Conservation (phyloP, 2,113 vertebrate genomes). For the Rostratula benghalensis region DNA sequence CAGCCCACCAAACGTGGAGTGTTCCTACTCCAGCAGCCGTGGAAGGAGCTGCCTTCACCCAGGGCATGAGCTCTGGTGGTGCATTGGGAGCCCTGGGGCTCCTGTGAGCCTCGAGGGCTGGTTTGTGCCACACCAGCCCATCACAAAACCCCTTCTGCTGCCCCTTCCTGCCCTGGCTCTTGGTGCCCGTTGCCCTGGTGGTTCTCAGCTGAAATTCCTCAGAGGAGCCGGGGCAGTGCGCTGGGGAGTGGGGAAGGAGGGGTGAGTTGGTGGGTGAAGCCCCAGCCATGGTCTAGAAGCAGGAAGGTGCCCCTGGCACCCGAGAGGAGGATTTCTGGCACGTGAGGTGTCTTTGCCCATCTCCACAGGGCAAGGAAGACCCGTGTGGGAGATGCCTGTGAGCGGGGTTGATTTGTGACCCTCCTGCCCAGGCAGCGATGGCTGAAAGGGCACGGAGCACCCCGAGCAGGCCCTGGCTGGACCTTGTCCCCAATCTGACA, state of each 20-base stretch:
- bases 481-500: neutral
- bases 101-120: neutral
- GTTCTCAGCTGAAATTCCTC: neutral
- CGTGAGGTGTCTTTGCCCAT: fast-evolving
- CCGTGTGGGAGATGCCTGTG: neutral
- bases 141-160: neutral
- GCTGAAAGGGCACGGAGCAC: neutral
- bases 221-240: neutral
- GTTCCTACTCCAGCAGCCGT: neutral
- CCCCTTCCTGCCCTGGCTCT: neutral
- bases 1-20: neutral
- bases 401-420: neutral
- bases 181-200: neutral
- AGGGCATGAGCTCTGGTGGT: neutral
- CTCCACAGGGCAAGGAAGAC: neutral
- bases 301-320: neutral
- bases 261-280: neutral
- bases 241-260: neutral
- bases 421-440: neutral
- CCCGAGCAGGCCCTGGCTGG: neutral
- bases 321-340: neutral
- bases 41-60: neutral
- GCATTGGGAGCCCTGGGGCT: neutral
- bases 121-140: neutral
- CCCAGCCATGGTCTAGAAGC: neutral